Evolutionary conservation across 2,797 vertebrate genomes (phyloP), one percentile per base, ranked within the genome.

Genomic region (Peromyscus melanophrys): DNA sequence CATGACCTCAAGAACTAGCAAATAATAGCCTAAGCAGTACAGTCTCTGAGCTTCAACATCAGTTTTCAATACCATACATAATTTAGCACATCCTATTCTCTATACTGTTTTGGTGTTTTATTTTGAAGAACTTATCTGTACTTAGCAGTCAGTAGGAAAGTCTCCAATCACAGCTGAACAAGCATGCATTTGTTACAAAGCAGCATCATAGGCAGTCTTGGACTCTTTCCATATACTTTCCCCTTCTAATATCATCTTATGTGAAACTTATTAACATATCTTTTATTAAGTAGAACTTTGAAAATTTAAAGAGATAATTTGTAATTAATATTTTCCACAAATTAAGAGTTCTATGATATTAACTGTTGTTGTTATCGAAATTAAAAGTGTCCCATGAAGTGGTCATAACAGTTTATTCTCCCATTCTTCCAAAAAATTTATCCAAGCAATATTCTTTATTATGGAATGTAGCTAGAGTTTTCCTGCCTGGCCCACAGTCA

Each of bases 271-370:
- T 87, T n/a, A 89, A 77, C 0, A 63, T 86, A 19, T 6, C 49
- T 34, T 59, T 11, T 40, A 43, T 43, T 11, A 87, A 13, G 0
- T 77, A 11, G 27, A 31, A 86, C 43, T 94, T 31, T 77, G 46
- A 86, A 94, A 90, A 83, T 78, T 63, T 61, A 97, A 93, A 92
- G 61, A 86, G 16, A 63, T 59, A 67, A 55, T 76, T 59, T 13
- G 40, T 43, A 10, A 14, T 25, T 37, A 90, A 40, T 57, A 73
- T 82, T 86, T 96, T 52, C 0, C 0, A 61, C 4, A 40, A 85
- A 59, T 94, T 14, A 29, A 87, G 16, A 73, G 12, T 19, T 0
- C 14, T 84, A 34, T 23, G 65, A 34, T 89, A 89, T 59, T 61
- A 83, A 40, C 82, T 77, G 17, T 73, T 89, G 6, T 80, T 87